phyloP scores from a whole-genome alignment of 2,797 vertebrate genomes.

The Scarus forsteni region DNA sequence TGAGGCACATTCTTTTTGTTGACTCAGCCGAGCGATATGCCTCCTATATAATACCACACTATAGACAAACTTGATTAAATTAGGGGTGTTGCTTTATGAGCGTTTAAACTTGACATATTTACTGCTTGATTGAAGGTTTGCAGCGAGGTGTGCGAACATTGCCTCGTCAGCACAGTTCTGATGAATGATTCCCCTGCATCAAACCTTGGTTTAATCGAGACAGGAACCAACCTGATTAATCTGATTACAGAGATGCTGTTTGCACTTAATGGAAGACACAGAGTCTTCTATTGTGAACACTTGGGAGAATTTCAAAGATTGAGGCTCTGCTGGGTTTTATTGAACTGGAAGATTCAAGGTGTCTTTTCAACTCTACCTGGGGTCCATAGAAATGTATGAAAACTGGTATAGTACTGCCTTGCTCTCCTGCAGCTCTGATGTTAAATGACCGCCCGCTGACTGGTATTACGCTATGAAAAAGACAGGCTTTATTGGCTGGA shows the following conservation, averaged over 20 bases:
- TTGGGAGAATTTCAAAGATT: not conserved
- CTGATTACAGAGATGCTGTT: conserved; percentile 36
- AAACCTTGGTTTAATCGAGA: conserved; percentile 37
- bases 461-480: too few species aligned
- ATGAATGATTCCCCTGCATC: conserved; percentile 35
- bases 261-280: conserved; percentile 13
- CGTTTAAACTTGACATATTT: conserved; percentile 72
- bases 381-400: not conserved
- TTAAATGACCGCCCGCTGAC: too few species aligned
- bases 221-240: conserved; percentile 65
- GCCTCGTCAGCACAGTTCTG: conserved; percentile 56
- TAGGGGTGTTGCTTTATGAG: conserved; percentile 70
- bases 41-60: conserved; percentile 33
- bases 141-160: conserved; percentile 29
- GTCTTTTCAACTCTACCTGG: not conserved
- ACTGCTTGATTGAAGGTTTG: conserved; percentile 72
- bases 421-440: too few species aligned
- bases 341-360: not conserved
- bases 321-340: not conserved
- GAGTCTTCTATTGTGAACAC: conserved; percentile 28
- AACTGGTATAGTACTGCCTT: too few species aligned
- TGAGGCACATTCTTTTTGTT: conserved; percentile 48
- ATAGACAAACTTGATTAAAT: conserved; percentile 51
- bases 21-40: conserved; percentile 20
- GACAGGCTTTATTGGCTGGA: too few species aligned